Evolutionary conservation across 2,888 invertebrate species (phyloP).

Genomic region (Alitta virens): DNA sequence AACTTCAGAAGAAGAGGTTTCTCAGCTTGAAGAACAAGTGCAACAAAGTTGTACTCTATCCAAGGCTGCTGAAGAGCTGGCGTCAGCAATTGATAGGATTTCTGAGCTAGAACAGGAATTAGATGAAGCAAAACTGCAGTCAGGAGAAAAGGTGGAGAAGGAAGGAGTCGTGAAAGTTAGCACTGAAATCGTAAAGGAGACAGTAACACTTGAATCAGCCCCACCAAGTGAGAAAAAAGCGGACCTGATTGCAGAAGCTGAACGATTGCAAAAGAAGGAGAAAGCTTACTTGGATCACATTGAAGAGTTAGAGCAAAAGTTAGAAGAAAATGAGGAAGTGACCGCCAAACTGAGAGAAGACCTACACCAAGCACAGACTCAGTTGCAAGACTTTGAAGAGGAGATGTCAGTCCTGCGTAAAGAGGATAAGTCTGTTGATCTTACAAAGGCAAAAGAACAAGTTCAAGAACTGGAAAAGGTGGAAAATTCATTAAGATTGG

Average conservation of each 20-base stretch:
- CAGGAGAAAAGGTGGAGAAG: not conserved
- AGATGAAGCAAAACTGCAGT: not conserved
- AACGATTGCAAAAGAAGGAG: no score
- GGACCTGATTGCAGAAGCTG: no score
- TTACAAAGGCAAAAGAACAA: not conserved
- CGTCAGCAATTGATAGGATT: not conserved
- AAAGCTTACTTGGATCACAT: no score
- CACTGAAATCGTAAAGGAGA: not conserved
- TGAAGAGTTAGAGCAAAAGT: no score
- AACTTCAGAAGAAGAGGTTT: slow-evolving; percentile 29
- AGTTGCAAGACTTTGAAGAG: not conserved
- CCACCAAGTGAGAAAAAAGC: no score
- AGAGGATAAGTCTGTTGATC: no score
- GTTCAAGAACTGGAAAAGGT: not conserved
- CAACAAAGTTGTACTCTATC: slow-evolving; percentile 5
- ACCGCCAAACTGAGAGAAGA: slow-evolving; percentile 2
- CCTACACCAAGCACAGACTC: not conserved
- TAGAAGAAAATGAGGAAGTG: no score
- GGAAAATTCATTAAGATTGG: not conserved
- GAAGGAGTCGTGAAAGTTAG: not conserved
- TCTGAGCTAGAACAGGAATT: not conserved
- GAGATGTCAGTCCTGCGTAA: no score
- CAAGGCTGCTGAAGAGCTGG: not conserved
- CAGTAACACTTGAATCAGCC: not conserved
- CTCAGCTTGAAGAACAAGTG: slow-evolving; percentile 38